Evolutionary conservation across 2,797 vertebrate species (phyloP).

Genomic region (Malacoctenus gilli): DNA sequence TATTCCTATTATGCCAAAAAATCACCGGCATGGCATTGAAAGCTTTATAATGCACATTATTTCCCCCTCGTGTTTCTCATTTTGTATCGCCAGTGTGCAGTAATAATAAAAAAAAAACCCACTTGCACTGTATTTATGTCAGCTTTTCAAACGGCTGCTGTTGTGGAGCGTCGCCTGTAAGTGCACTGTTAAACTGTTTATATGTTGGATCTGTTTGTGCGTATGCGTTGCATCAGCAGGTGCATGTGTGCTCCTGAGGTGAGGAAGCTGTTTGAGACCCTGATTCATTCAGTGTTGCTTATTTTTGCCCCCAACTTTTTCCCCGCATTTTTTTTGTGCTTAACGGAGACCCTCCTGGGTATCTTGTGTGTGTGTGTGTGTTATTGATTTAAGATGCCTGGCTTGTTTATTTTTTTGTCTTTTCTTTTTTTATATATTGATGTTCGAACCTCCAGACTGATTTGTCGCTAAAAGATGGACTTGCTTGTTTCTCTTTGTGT

Average conservation of each 20-base stretch:
- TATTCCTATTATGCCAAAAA: slow-evolving; percentile 4
- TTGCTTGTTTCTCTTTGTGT: slow-evolving; percentile 99
- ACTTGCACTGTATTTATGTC: slow-evolving; percentile 6
- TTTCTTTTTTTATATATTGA: slow-evolving; percentile 89
- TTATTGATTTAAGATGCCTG: slow-evolving; percentile 85
- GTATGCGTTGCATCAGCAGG: slow-evolving; percentile 38
- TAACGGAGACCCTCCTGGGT: too few relatives aligned
- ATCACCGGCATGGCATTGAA: neutral
- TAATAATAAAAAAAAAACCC: neutral
- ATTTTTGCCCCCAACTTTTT: too few relatives aligned
- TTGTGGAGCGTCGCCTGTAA: neutral
- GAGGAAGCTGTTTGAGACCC: slow-evolving; percentile 10
- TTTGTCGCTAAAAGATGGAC: slow-evolving; percentile 99
- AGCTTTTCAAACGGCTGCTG: neutral
- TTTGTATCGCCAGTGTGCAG: neutral
- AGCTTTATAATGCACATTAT: slow-evolving; percentile 14
- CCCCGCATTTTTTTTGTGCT: too few relatives aligned
- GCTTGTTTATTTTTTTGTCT: slow-evolving; percentile 93
- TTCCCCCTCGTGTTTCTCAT: neutral
- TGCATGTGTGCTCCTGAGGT: slow-evolving; percentile 25
- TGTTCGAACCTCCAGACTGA: slow-evolving; percentile 92
- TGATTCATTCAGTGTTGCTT: neutral
- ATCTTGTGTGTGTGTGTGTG: neutral
- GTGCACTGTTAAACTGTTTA: slow-evolving; percentile 16
- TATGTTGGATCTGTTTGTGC: slow-evolving; percentile 15